A percentile compares a stretch with the other conserved stretches of the same genome.
These are phyloP conservation scores for Silurus aristotelis DNA, from an alignment of 2,797 vertebrate species.

Conservation along the genomic window DNA sequence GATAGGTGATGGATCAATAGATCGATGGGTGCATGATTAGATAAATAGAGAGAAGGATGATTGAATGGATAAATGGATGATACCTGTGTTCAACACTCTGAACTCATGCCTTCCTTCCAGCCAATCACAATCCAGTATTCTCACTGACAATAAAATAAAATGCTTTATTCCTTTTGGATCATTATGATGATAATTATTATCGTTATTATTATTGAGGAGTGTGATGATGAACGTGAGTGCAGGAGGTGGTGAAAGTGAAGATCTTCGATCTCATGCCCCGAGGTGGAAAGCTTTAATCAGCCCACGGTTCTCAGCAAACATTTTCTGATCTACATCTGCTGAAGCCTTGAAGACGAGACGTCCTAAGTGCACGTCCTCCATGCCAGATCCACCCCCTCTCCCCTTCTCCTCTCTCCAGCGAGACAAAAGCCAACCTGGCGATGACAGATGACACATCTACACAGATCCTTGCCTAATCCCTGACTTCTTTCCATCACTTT, in stretches of 20 bases:
- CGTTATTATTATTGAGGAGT: neutral
- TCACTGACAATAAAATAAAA: no score
- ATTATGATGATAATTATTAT: neutral
- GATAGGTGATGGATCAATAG: neutral
- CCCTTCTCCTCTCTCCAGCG: neutral
- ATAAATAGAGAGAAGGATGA: neutral
- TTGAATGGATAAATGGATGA: neutral
- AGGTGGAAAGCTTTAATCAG: constrained; percentile 36
- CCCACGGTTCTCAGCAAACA: constrained; percentile 35
- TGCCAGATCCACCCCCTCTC: constrained; percentile 20
- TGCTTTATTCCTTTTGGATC: no score
- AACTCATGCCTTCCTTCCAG: no score
- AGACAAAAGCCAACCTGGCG: constrained; percentile 48
- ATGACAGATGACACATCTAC: constrained; percentile 59
- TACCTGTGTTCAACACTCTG: no score
- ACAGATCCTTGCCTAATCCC: constrained; percentile 55
- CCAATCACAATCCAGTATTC: no score
- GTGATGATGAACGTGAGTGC: neutral
- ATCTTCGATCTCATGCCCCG: constrained; percentile 11
- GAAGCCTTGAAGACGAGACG: constrained; percentile 31
- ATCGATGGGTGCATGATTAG: neutral
- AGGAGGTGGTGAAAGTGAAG: constrained; percentile 23
- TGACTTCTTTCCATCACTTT: constrained; percentile 52
- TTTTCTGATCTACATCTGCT: constrained; percentile 12
- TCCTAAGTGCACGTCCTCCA: constrained; percentile 34